Percentiles rank a stretch among this genome's conserved stretches.
Conservation (phyloP, 2,888 invertebrate species). For the Siphonodentalium dalli region DNA sequence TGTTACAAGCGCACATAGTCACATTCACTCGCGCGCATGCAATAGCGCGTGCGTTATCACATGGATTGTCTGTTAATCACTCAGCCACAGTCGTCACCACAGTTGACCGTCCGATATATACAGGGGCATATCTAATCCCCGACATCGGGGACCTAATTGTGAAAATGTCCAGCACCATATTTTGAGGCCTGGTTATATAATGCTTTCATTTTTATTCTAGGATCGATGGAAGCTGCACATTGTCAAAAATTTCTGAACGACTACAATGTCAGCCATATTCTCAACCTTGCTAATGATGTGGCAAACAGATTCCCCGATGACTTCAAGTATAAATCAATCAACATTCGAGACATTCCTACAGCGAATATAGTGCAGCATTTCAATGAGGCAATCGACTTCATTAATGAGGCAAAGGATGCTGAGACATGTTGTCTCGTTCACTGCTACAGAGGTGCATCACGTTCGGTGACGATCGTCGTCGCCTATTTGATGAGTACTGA, state of each 20-base stretch:
- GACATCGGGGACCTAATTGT: too few species aligned
- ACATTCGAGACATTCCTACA: conserved; percentile 68
- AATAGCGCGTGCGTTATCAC: too few species aligned
- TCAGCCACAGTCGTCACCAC: too few species aligned
- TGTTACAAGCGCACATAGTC: too few species aligned
- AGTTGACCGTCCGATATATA: too few species aligned
- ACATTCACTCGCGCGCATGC: too few species aligned
- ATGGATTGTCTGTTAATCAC: too few species aligned
- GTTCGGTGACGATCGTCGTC: conserved; percentile 80
- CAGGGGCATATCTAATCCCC: too few species aligned
- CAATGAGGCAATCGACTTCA: conserved; percentile 70
- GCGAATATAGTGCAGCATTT: conserved; percentile 49
- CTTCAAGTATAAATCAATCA: conserved; percentile 70
- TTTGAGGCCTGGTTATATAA: too few species aligned
- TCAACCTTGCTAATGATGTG: conserved; percentile 73
- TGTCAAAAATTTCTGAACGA: conserved; percentile 70
- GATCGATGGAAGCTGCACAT: conserved; percentile 84
- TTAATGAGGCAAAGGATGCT: conserved; percentile 68
- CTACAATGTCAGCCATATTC: conserved; percentile 73
- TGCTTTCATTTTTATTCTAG: too few species aligned
- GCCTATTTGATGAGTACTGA: conserved; percentile 76
- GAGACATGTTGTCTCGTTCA: conserved; percentile 79
- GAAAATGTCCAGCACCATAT: too few species aligned
- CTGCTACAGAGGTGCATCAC: conserved; percentile 90
- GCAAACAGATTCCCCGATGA: conserved; percentile 52